Evolutionary conservation across 2,113 vertebrate genomes (phyloP).

Genomic region (Monarcha castaneiventris): DNA sequence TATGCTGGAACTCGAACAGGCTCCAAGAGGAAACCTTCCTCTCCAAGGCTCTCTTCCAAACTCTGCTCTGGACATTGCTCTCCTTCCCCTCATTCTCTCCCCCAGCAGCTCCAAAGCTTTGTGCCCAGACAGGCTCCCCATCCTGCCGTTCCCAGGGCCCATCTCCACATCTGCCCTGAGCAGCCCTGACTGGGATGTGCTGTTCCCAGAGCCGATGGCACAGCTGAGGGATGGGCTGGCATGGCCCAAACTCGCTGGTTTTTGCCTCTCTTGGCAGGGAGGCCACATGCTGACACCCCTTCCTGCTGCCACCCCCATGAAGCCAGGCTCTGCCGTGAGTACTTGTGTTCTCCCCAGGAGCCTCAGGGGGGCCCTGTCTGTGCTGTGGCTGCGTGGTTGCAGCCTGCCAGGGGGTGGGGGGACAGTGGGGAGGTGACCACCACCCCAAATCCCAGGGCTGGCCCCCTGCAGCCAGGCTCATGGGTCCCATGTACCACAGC

Average conservation of each 20-base stretch:
- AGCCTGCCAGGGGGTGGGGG: background rate
- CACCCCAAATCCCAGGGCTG: background rate
- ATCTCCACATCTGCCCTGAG: background rate
- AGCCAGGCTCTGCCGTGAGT: slow-evolving; percentile 96
- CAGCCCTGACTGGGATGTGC: background rate
- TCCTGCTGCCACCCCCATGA: slow-evolving; percentile 89
- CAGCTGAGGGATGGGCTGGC: background rate
- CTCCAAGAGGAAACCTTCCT: background rate
- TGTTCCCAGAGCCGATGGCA: background rate
- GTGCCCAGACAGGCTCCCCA: background rate
- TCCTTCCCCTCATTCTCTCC: background rate
- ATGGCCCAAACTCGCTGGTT: background rate
- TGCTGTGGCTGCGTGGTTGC: background rate
- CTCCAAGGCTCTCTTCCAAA: background rate
- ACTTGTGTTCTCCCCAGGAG: background rate
- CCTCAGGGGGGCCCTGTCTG: background rate
- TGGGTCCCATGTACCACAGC: background rate
- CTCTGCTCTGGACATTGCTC: background rate
- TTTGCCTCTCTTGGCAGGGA: slow-evolving; percentile 76
- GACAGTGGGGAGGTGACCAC: background rate
- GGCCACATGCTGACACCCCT: slow-evolving; percentile 94
- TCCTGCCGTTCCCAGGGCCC: background rate
- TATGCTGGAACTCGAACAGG: background rate
- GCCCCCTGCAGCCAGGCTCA: rapidly evolving
- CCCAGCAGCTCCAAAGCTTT: background rate